Conservation (phyloP, 2,888 invertebrate genomes). For the Fragum fragum region DNA sequence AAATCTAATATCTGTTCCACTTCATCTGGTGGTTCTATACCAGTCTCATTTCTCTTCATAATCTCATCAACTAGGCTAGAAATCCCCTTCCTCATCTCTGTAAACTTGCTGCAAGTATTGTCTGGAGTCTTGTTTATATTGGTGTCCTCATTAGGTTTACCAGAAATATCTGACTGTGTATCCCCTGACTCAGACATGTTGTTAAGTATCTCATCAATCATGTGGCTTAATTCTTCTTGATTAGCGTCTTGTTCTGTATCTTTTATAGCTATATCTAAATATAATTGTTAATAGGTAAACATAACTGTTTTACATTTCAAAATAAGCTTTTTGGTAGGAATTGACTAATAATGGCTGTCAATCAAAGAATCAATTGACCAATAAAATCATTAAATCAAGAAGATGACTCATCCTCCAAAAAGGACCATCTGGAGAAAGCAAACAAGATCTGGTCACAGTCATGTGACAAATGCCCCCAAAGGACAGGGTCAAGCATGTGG, state of each 20-base stretch:
- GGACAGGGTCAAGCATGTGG: too few species aligned
- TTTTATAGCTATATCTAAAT: neutral
- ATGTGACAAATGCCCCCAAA: too few species aligned
- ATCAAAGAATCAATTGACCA: too few species aligned
- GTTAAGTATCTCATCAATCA: slow-evolving; percentile 8
- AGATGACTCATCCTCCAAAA: too few species aligned
- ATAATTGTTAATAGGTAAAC: neutral
- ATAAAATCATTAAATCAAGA: too few species aligned
- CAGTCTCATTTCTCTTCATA: neutral
- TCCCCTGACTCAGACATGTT: slow-evolving; percentile 4
- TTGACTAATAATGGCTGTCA: too few species aligned
- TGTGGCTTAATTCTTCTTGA: neutral
- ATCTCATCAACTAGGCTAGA: slow-evolving; percentile 19
- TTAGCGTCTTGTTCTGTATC: neutral
- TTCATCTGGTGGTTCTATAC: neutral
- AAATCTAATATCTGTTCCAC: slow-evolving; percentile 2
- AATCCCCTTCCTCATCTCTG: slow-evolving; percentile 25
- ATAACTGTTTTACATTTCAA: neutral
- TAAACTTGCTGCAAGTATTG: neutral
- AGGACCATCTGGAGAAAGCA: too few species aligned
- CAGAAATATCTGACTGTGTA: neutral
- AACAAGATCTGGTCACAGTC: too few species aligned
- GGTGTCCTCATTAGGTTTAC: neutral
- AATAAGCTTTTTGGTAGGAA: too few species aligned
- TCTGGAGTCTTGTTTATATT: neutral